phyloP scores from a whole-genome alignment of 2,797 vertebrate species.

The Bovichtus diacanthus region DNA sequence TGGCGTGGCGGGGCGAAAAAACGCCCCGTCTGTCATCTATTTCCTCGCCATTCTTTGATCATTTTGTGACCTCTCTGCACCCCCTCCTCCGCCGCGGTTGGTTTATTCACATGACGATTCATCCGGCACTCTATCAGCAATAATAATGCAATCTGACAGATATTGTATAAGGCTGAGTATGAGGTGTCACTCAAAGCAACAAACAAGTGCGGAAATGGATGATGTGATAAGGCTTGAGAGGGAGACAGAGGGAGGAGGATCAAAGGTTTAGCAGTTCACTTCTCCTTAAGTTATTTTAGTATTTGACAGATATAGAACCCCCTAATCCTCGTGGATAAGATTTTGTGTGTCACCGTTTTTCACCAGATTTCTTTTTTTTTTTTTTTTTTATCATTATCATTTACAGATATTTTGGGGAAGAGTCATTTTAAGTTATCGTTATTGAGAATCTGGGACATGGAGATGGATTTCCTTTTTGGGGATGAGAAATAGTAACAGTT shows the following conservation, averaged over 20 bases:
- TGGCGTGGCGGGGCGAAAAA: slow-evolving; percentile 16
- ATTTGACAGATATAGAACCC: slow-evolving; percentile 48
- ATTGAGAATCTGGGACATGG: slow-evolving; percentile 7
- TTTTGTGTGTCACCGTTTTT: slow-evolving; percentile 37
- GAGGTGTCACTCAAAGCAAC: slow-evolving; percentile 54
- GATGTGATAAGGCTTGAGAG: slow-evolving; percentile 51
- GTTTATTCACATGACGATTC: slow-evolving; percentile 51
- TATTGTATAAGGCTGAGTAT: slow-evolving; percentile 44
- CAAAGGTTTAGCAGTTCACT: slow-evolving; percentile 59
- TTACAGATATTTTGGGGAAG: slow-evolving; percentile 23
- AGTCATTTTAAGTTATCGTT: slow-evolving; percentile 14
- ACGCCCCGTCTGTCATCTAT: slow-evolving; percentile 47
- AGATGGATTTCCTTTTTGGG: slow-evolving; percentile 23
- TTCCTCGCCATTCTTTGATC: slow-evolving; percentile 45
- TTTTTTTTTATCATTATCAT: too few species aligned
- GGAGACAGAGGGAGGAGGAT: slow-evolving; percentile 41
- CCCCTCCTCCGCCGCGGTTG: not conserved
- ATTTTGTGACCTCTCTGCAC: slow-evolving; percentile 47
- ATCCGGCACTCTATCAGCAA: slow-evolving; percentile 48
- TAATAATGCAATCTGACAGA: slow-evolving; percentile 67
- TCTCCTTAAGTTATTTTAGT: slow-evolving; percentile 58
- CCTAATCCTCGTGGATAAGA: slow-evolving; percentile 24
- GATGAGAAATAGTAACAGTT: slow-evolving; percentile 35
- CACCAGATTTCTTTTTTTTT: slow-evolving; percentile 2
- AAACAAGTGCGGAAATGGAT: slow-evolving; percentile 59